These are phyloP conservation scores for Nymphalis c-album DNA, from an alignment of 2,888 invertebrate species.

Conservation along the genomic window DNA sequence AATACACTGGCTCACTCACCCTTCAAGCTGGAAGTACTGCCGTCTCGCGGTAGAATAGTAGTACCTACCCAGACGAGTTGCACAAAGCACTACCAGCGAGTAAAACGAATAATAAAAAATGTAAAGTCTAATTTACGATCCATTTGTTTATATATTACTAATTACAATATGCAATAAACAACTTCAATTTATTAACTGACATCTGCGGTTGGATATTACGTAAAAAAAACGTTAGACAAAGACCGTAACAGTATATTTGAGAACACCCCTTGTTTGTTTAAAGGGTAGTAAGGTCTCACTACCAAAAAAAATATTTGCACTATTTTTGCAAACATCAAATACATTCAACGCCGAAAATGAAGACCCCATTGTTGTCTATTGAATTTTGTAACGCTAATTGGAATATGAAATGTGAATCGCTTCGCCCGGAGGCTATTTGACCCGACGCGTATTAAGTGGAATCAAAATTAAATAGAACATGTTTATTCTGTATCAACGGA, in stretches of 20 bases:
- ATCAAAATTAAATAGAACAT: background rate
- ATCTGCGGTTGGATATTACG: conserved; percentile 26
- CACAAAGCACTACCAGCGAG: too few species aligned
- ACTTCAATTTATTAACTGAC: background rate
- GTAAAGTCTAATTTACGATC: too few species aligned
- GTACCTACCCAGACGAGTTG: too few species aligned
- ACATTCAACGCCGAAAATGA: conserved; percentile 46
- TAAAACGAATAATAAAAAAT: too few species aligned
- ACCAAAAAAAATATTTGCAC: conserved; percentile 49
- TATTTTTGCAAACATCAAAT: conserved; percentile 47
- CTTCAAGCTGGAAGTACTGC: too few species aligned
- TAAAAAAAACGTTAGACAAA: conserved; percentile 19
- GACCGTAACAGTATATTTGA: conserved; percentile 26
- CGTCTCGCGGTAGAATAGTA: too few species aligned
- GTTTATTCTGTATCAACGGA: background rate
- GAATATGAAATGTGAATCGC: conserved; percentile 26
- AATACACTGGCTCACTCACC: too few species aligned
- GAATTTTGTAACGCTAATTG: conserved; percentile 37
- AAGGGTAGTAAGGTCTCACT: conserved; percentile 34
- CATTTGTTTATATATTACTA: background rate
- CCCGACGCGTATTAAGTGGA: background rate
- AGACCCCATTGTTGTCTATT: conserved; percentile 40
- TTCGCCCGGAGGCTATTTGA: conserved; percentile 12
- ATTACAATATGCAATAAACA: background rate
- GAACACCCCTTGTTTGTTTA: conserved; percentile 28